Evolutionary conservation across 2,797 vertebrate species (phyloP).

Genomic region (Gymnoscopelus microlampas): DNA sequence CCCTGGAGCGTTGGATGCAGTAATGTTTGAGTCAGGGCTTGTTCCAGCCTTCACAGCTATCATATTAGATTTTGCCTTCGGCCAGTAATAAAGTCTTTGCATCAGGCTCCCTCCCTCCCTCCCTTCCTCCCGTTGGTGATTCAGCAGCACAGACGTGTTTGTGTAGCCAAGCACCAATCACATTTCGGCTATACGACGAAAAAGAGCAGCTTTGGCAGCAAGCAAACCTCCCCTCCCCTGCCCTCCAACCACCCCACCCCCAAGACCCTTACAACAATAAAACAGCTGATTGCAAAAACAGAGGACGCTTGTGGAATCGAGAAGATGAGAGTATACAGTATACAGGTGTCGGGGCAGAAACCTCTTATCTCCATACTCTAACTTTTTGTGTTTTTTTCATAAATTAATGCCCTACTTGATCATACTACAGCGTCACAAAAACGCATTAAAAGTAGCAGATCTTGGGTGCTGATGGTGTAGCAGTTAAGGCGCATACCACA

Average conservation of each 20-base stretch:
- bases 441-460: too few species aligned
- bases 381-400: too few species aligned
- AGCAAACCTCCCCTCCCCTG: background rate
- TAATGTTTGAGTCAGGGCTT: constrained; percentile 7
- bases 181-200: background rate
- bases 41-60: constrained; percentile 10
- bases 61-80: constrained; percentile 7
- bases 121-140: background rate
- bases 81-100: constrained; percentile 8
- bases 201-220: constrained; percentile 1
- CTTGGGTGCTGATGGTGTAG: too few species aligned
- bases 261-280: background rate
- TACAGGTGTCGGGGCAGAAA: too few species aligned
- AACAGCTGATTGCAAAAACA: background rate
- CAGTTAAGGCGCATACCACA: too few species aligned
- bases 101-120: background rate
- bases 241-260: too few species aligned
- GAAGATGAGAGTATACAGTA: too few species aligned
- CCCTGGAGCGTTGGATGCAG: background rate
- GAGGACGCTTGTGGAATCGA: background rate
- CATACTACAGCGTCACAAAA: too few species aligned
- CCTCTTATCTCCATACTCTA: background rate
- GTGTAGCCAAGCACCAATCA: background rate
- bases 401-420: too few species aligned
- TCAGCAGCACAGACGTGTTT: constrained; percentile 5